phyloP scores from a whole-genome alignment of 2,888 invertebrate species.

The Idaea dimidiata region DNA sequence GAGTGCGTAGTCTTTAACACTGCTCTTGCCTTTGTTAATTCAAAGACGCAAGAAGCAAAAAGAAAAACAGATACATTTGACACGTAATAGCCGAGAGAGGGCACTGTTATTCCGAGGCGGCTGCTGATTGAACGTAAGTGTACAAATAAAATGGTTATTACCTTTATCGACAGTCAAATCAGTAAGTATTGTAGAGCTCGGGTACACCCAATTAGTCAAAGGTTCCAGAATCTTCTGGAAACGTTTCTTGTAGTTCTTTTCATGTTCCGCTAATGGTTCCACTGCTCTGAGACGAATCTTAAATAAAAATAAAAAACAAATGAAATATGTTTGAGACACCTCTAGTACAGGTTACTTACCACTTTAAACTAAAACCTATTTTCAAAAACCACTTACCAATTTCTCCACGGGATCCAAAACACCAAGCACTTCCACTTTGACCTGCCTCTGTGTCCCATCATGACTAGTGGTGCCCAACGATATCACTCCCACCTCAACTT shows the following conservation, averaged over 20 bases:
- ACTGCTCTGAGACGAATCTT: slow-evolving; percentile 89
- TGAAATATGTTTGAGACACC: no score
- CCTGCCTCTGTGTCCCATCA: slow-evolving; percentile 87
- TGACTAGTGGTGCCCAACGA: slow-evolving; percentile 93
- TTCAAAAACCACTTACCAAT: slow-evolving; percentile 61
- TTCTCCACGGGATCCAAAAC: slow-evolving; percentile 88
- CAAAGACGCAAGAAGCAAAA: no score
- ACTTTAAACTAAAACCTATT: no score
- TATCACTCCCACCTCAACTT: slow-evolving; percentile 91
- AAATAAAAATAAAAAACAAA: neutral
- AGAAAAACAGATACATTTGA: no score
- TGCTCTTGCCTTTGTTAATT: no score
- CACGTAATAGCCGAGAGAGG: neutral
- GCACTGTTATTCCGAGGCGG: no score
- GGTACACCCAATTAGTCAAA: slow-evolving; percentile 88
- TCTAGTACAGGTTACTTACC: no score
- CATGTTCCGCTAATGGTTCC: slow-evolving; percentile 89
- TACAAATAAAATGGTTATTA: neutral
- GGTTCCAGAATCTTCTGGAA: slow-evolving; percentile 92
- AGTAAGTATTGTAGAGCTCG: slow-evolving; percentile 87
- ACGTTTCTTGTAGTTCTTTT: slow-evolving; percentile 89
- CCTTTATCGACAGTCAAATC: slow-evolving; percentile 91
- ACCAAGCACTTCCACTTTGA: slow-evolving; percentile 93
- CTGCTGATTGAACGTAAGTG: no score
- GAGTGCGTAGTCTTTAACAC: neutral